Percentiles rank a stretch among this genome's conserved stretches.
These are phyloP conservation scores for Bagarius yarrelli DNA, from an alignment of 2,113 vertebrate genomes.

Conservation along the genomic window DNA sequence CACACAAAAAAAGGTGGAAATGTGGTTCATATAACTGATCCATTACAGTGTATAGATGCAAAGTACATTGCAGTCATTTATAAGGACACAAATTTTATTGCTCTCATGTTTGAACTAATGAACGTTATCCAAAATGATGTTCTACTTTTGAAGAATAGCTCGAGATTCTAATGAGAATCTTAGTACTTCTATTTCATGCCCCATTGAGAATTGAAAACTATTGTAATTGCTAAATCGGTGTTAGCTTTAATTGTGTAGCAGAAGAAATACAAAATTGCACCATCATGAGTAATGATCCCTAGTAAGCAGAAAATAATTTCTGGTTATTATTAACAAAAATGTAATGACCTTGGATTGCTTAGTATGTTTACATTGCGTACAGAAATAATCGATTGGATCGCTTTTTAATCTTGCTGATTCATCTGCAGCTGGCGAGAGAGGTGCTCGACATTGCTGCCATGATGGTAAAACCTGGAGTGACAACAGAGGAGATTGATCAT, in stretches of 20 bases:
- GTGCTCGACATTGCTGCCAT: conserved; percentile 91
- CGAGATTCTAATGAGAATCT: background rate
- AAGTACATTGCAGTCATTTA: background rate
- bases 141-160: background rate
- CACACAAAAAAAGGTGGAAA: background rate
- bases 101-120: background rate
- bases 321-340: background rate
- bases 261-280: background rate
- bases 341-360: background rate
- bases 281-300: background rate
- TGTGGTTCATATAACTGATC: background rate
- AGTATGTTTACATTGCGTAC: background rate
- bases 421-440: conserved; percentile 89
- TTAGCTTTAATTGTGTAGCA: background rate
- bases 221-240: background rate
- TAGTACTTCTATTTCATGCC: background rate
- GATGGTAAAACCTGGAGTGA: conserved; percentile 92
- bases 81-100: background rate
- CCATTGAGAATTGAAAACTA: background rate
- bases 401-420: background rate
- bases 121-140: background rate
- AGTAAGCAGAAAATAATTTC: background rate
- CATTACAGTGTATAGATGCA: background rate
- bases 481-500: conserved; percentile 97
- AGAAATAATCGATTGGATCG: background rate